Conservation (phyloP, 2,888 invertebrate genomes). For the Microplitis manilae region DNA sequence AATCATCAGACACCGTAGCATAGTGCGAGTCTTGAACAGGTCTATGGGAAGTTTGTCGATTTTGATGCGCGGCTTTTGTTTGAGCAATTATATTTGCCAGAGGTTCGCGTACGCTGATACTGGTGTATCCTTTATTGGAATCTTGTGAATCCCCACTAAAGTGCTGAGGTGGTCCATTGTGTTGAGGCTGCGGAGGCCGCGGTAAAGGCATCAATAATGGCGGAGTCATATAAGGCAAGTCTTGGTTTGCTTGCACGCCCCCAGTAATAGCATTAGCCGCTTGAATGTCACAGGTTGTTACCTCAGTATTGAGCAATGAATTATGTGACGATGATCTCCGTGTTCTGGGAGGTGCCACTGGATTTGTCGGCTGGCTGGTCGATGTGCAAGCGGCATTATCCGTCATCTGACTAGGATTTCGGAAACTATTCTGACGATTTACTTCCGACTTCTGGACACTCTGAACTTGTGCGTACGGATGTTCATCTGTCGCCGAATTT, state of each 20-base stretch:
- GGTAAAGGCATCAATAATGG: constrained; percentile 75
- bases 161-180: constrained; percentile 75
- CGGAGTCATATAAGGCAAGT: constrained; percentile 91
- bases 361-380: constrained; percentile 60
- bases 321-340: constrained; percentile 73
- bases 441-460: constrained; percentile 67
- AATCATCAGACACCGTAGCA: constrained; percentile 93
- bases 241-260: constrained; percentile 88
- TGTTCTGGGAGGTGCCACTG: constrained; percentile 73
- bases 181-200: constrained; percentile 60
- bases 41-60: constrained; percentile 58
- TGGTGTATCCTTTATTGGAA: constrained; percentile 89
- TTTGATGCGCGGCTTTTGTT: constrained; percentile 72
- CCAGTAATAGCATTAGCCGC: constrained; percentile 92
- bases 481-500: constrained; percentile 79
- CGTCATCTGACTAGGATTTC: constrained; percentile 57
- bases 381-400: constrained; percentile 62
- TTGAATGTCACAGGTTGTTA: constrained; percentile 74
- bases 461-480: constrained; percentile 83
- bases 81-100: constrained; percentile 84
- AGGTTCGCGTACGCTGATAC: constrained; percentile 92
- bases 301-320: constrained; percentile 61
- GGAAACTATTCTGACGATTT: constrained; percentile 55
- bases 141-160: constrained; percentile 94
- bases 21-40: constrained; percentile 80